Evolutionary conservation across 2,113 vertebrate species (phyloP).

Genomic region (Microtus richardsoni): DNA sequence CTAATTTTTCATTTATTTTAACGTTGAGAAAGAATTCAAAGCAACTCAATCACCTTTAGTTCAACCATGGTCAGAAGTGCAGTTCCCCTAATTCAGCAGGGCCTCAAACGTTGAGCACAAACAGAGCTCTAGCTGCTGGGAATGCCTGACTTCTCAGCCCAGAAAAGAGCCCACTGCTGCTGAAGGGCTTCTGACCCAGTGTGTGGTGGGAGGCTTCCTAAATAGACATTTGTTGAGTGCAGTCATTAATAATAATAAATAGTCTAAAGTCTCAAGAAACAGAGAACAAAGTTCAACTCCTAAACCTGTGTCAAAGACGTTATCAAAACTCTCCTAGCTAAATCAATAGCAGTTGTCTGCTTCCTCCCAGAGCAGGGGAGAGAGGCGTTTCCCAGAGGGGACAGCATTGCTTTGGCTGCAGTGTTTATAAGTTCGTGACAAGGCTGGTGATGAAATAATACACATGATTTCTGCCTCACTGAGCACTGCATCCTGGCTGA

Average conservation of each 20-base stretch:
- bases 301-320: slow-evolving; percentile 21
- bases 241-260: neutral
- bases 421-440: slow-evolving; percentile 28
- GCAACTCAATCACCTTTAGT: neutral
- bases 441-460: slow-evolving; percentile 51
- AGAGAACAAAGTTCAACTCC: slow-evolving; percentile 32
- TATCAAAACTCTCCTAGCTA: slow-evolving; percentile 61
- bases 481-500: neutral
- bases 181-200: neutral
- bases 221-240: neutral
- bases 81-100: neutral
- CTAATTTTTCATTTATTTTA: neutral
- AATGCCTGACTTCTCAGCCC: neutral
- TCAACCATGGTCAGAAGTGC: neutral
- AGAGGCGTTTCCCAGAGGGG: slow-evolving; percentile 52
- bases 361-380: slow-evolving; percentile 59
- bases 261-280: neutral
- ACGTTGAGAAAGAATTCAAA: neutral
- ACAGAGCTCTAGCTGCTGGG: neutral
- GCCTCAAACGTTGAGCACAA: neutral
- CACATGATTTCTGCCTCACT: neutral
- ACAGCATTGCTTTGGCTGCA: slow-evolving; percentile 35
- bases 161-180: neutral
- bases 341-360: slow-evolving; percentile 42
- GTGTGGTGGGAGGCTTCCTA: neutral